Percentiles rank a stretch among this genome's conserved stretches.
These are phyloP conservation scores for Trachelus stipa DNA, from an alignment of 2,888 invertebrate genomes.

Conservation along the genomic window DNA sequence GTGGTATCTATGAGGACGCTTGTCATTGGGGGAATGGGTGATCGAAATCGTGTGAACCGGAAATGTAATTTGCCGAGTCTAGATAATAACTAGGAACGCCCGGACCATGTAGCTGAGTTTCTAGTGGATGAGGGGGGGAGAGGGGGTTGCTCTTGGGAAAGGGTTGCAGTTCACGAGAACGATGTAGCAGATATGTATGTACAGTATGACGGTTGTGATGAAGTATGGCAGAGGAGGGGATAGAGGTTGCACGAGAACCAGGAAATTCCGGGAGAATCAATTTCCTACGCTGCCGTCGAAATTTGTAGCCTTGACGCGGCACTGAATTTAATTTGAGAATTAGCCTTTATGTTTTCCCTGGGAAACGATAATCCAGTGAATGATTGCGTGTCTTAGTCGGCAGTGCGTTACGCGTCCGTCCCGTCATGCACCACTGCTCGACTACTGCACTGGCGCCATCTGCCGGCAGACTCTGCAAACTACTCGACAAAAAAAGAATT, in stretches of 20 bases:
- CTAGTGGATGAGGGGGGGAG: background rate
- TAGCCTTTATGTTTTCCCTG: background rate
- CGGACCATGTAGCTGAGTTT: background rate
- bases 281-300: conserved; percentile 36
- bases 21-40: background rate
- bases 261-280: conserved; percentile 45
- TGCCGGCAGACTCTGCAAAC: background rate
- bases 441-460: background rate
- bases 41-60: background rate
- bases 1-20: background rate
- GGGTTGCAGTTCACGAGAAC: background rate
- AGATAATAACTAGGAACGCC: background rate
- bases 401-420: background rate
- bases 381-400: conserved; percentile 22
- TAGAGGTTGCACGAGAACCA: conserved; percentile 16
- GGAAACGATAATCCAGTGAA: conserved; percentile 32
- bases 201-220: background rate
- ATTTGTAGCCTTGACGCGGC: conserved; percentile 31
- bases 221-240: background rate
- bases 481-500: background rate
- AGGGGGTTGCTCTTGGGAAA: background rate
- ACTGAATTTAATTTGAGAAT: conserved; percentile 39
- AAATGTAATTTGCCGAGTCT: background rate
- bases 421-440: background rate
- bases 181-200: background rate